Conservation (phyloP, 2,113 vertebrate genomes). For the Catagonus wagneri region DNA sequence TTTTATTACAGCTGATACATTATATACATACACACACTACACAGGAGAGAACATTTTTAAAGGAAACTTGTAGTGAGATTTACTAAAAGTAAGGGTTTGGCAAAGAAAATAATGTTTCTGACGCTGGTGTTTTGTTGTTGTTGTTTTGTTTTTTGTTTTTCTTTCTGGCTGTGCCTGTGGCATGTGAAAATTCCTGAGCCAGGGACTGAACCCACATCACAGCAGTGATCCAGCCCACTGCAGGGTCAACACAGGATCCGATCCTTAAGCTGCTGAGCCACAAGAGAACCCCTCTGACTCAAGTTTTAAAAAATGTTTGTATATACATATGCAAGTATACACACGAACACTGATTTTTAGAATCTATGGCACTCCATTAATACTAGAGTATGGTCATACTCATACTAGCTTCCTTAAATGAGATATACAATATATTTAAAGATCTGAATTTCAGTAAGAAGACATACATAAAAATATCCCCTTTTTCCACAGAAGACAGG, state of each 20-base stretch:
- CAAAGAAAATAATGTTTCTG: not conserved
- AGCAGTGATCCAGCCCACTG: no score
- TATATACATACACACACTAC: not conserved
- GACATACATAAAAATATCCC: not conserved
- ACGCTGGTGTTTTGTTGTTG: no score
- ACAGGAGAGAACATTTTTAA: constrained; percentile 46
- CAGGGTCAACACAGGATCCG: no score
- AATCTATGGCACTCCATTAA: not conserved
- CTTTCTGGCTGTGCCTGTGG: no score
- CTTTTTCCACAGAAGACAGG: constrained; percentile 16
- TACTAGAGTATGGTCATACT: not conserved
- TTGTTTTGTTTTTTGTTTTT: no score
- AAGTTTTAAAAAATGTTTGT: not conserved
- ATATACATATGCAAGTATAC: not conserved
- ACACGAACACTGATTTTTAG: not conserved
- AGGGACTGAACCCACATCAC: no score
- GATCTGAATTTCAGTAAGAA: constrained; percentile 22
- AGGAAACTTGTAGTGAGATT: constrained; percentile 5
- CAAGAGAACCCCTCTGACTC: not conserved
- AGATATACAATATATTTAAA: not conserved
- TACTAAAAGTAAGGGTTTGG: constrained; percentile 15
- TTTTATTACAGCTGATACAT: not conserved
- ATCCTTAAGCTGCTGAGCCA: no score
- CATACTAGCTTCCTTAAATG: not conserved
- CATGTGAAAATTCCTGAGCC: no score